Percentiles rank a stretch among this genome's conserved stretches.
phyloP scores from a whole-genome alignment of 2,797 vertebrate species.

The Acrossocheilus fasciatus region DNA sequence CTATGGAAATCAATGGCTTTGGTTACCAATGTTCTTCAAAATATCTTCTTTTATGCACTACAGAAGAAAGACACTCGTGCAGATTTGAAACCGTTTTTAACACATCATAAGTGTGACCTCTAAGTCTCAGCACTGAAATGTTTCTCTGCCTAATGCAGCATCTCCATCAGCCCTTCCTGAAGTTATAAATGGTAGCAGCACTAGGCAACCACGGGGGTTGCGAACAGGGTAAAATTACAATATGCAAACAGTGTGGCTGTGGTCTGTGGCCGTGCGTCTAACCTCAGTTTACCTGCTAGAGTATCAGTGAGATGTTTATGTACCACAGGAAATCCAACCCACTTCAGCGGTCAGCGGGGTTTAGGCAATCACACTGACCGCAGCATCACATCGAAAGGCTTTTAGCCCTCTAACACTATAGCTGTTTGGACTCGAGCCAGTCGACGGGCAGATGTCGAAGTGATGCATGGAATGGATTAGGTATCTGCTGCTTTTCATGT shows the following conservation, averaged over 20 bases:
- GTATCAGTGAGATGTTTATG: conserved; percentile 29
- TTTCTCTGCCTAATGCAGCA: conserved; percentile 37
- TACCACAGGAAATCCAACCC: conserved; percentile 48
- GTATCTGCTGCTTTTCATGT: conserved; percentile 63
- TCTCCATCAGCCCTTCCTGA: conserved; percentile 55
- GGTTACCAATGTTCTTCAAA: too few relatives aligned
- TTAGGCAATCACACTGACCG: conserved; percentile 8
- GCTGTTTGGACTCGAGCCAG: background rate
- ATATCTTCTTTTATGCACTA: background rate
- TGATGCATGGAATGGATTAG: conserved; percentile 58
- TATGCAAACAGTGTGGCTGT: conserved; percentile 59
- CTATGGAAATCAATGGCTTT: background rate
- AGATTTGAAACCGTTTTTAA: background rate
- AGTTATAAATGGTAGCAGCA: conserved; percentile 66
- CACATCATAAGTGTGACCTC: background rate
- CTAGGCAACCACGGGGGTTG: conserved; percentile 63
- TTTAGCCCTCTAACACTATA: background rate
- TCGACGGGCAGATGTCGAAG: conserved; percentile 46
- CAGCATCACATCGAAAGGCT: background rate
- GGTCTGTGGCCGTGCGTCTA: conserved; percentile 51
- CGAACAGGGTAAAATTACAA: conserved; percentile 37
- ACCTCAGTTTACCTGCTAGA: conserved; percentile 53
- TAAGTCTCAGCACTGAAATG: conserved; percentile 10
- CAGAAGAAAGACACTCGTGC: background rate
- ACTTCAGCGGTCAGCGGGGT: conserved; percentile 1